Evolutionary conservation across 2,888 invertebrate genomes (phyloP).

Genomic region (Dromius quadrimaculatus): DNA sequence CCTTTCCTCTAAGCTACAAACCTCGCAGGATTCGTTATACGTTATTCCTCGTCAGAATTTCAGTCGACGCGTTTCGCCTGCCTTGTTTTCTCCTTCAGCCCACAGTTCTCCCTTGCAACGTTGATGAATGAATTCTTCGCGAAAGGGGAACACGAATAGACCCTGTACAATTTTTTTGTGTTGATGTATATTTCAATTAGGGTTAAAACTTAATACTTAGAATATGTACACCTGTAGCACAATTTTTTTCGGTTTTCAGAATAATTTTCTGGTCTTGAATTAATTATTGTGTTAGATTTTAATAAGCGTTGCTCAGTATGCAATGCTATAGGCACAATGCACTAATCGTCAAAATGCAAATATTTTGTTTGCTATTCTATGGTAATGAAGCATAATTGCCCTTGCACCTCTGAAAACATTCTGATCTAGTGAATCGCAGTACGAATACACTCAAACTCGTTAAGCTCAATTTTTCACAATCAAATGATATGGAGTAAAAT

Average conservation of each 20-base stretch:
- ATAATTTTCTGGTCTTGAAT: constrained; percentile 38
- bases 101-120: neutral
- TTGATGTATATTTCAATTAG: constrained; percentile 21
- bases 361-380: constrained; percentile 51
- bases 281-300: constrained; percentile 51
- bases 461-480: too few relatives aligned
- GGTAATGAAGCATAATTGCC: constrained; percentile 39
- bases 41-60: constrained; percentile 44
- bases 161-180: constrained; percentile 15
- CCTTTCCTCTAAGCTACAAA: neutral
- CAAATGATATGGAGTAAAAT: neutral
- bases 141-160: constrained; percentile 3
- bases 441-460: neutral
- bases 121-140: constrained; percentile 20
- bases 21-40: constrained; percentile 25
- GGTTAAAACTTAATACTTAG: neutral
- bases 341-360: constrained; percentile 51
- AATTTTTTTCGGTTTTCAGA: neutral
- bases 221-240: constrained; percentile 17
- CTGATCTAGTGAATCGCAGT: constrained; percentile 4
- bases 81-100: constrained; percentile 19
- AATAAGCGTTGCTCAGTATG: constrained; percentile 26
- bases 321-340: constrained; percentile 39
- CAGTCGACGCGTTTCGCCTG: constrained; percentile 10
- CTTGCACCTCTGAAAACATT: constrained; percentile 31